Base-by-base conservation (phyloP, 2,113 vertebrate species). In the Patagioenas fasciata region DNA sequence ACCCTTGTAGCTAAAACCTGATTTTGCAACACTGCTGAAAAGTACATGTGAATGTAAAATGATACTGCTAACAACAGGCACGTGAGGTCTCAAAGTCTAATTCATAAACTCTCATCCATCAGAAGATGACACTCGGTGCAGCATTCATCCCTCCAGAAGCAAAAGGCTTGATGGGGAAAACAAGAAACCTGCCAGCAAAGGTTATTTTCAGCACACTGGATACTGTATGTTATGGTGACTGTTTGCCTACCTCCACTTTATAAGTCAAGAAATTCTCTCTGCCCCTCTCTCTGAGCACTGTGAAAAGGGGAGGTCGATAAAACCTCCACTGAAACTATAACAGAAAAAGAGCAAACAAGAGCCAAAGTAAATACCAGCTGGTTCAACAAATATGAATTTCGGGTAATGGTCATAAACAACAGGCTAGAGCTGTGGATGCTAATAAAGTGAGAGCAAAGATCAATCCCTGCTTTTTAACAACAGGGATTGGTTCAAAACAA, bases 331-430 rank as follows among this genome's bases (percentile, higher is more conserved):
- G 56, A 36, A 80, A 57, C 23, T 48, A 11, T 31, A 79, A 56
- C 18, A 89, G 48, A 56, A 84, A 80, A 91, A 89, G 61, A 84
- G 40, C 57, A 91, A 91, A 81, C 6, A 15, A 84, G 40, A 91
- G 73, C 70, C 80, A 95, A 94, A 94, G 78, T 47, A 92, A 95
- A 95, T 53, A 92, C 42, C 84, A 92, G 58, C 89, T 95, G 89
- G 54, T 58, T 87, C 50, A 72, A 92, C 57, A 85, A 91, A 62
- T 70, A 65, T 0, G 3, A 89, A 85, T 91, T 87, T 87, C 38
- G 82, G 53, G 53, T 91, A 89, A 48, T 7, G 48, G 66, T 60
- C 84, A 85, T n/a, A 87, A 96, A 93, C 61, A 91, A 66, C 32
- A 67, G 82, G 26, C 31, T 92, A 62, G 58, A 88, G 70, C 19